Evolutionary conservation across 2,888 invertebrate genomes (phyloP).

Genomic region (Leucoptera coffeella): DNA sequence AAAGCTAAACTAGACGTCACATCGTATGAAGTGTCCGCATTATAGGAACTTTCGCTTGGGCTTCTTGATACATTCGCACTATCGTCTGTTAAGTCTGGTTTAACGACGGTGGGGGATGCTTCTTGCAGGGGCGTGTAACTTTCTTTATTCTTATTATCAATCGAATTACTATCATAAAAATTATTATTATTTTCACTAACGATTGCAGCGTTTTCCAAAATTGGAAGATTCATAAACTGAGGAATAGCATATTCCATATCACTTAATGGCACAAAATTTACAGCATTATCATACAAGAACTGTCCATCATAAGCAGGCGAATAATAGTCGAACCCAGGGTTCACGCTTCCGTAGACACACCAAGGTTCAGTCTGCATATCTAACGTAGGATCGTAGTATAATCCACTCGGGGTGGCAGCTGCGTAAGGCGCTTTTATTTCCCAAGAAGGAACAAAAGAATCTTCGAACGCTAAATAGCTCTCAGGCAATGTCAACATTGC

Average conservation of each 20-base stretch:
- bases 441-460: slow-evolving; percentile 43
- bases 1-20: slow-evolving; percentile 44
- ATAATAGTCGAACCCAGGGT: slow-evolving; percentile 28
- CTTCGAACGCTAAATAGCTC: slow-evolving; percentile 47
- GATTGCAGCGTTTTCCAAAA: slow-evolving; percentile 19
- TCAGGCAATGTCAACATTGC: slow-evolving; percentile 36
- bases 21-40: slow-evolving; percentile 37
- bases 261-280: slow-evolving; percentile 34
- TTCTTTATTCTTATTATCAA: slow-evolving; percentile 7
- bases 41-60: slow-evolving; percentile 34
- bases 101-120: not conserved
- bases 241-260: slow-evolving; percentile 41
- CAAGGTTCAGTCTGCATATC: slow-evolving; percentile 40
- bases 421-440: slow-evolving; percentile 27
- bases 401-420: slow-evolving; percentile 22
- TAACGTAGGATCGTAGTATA: slow-evolving; percentile 31
- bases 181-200: slow-evolving; percentile 4
- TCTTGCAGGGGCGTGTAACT: not conserved
- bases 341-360: slow-evolving; percentile 27
- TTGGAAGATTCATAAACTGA: slow-evolving; percentile 35
- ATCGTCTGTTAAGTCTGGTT: slow-evolving; percentile 9
- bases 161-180: slow-evolving; percentile 7
- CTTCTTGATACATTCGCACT: slow-evolving; percentile 23
- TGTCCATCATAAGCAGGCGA: slow-evolving; percentile 26
- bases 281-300: slow-evolving; percentile 17